A percentile compares a stretch with the other conserved stretches of the same genome.
These are phyloP conservation scores for Clarias batrachus DNA, from an alignment of 2,113 vertebrate genomes.

Conservation along the genomic window DNA sequence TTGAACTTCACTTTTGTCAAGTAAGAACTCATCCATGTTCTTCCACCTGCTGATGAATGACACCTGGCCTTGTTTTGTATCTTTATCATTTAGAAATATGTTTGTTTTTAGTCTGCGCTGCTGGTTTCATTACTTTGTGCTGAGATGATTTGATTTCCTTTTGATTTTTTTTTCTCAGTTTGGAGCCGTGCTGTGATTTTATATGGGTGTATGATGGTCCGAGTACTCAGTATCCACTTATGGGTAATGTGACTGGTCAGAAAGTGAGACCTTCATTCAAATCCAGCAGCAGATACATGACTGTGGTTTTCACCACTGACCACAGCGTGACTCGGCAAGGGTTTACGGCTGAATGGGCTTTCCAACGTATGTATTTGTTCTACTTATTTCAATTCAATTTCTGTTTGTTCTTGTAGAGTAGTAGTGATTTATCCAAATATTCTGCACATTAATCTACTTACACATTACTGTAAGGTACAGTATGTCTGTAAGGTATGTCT, in stretches of 20 bases:
- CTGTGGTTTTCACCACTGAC: slow-evolving; percentile 21
- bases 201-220: not conserved
- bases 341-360: slow-evolving; percentile 17
- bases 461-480: too few species aligned
- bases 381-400: not conserved
- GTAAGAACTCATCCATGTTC: not conserved
- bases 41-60: not conserved
- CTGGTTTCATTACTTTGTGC: not conserved
- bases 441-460: not conserved
- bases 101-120: not conserved
- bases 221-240: not conserved
- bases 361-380: not conserved
- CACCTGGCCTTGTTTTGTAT: not conserved
- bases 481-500: too few species aligned
- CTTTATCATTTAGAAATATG: not conserved
- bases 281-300: slow-evolving; percentile 22
- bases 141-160: not conserved
- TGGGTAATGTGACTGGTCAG: not conserved
- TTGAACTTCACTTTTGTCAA: slow-evolving; percentile 11
- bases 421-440: not conserved
- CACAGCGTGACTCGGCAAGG: not conserved
- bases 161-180: not conserved
- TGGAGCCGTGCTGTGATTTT: slow-evolving; percentile 10
- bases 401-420: not conserved
- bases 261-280: not conserved